These are phyloP conservation scores for Hydractinia echinata DNA, from an alignment of 30 jellyfish, hydroid and myxozoan genomes.

Conservation along the genomic window DNA sequence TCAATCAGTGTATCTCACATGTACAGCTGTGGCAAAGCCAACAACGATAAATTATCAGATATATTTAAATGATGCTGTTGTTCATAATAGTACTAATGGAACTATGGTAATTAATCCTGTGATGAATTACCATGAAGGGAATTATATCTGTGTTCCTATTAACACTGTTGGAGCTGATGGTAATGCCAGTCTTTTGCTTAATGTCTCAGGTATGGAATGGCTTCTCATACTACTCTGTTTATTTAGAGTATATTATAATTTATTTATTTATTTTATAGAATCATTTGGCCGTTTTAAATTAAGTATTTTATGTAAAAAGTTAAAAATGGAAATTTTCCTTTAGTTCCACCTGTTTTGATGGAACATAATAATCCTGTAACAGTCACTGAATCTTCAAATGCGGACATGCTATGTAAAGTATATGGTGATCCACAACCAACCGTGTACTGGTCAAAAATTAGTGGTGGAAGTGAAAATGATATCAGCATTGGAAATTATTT, in stretches of 20 bases:
- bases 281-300: neutral
- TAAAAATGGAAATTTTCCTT: neutral
- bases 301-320: neutral
- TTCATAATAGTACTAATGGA: conserved; percentile 1
- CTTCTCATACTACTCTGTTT: neutral
- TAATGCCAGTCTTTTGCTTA: conserved; percentile 1
- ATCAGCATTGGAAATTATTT: neutral
- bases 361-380: neutral
- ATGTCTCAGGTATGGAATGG: neutral
- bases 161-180: neutral
- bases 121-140: neutral
- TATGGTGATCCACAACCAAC: conserved; percentile 16
- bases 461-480: conserved; percentile 10
- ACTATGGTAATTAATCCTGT: conserved; percentile 1
- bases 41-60: neutral
- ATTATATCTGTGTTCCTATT: conserved; percentile 6
- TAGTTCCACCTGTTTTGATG: conserved; percentile 11
- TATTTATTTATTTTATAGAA: neutral
- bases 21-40: conserved; percentile 1
- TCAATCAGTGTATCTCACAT: neutral
- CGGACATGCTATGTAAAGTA: neutral
- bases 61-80: neutral
- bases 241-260: neutral
- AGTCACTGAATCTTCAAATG: neutral
- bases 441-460: conserved; percentile 13